Percentiles rank a stretch among this genome's conserved stretches.
Evolutionary conservation across 92 coral and sea anemone genomes (phyloP).

Genomic region (Phenganax marumi): DNA sequence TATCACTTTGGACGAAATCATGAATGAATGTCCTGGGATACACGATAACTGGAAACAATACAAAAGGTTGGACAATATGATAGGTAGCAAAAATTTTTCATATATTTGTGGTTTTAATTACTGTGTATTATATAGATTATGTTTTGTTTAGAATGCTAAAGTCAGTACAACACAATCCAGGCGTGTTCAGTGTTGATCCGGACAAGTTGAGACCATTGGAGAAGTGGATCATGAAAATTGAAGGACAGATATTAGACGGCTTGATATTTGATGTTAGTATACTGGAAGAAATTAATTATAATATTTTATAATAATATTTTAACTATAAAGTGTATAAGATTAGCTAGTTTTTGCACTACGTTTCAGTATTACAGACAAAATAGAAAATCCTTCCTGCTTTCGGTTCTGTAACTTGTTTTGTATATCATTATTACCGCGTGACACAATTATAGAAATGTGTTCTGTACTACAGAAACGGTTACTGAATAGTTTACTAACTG

Average conservation of each 20-base stretch:
- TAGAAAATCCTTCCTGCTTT: too few relatives aligned
- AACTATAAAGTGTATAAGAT: too few relatives aligned
- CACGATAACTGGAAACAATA: constrained; percentile 94
- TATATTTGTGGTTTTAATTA: background rate
- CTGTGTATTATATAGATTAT: background rate
- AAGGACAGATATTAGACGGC: constrained; percentile 95
- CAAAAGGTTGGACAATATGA: constrained; percentile 60
- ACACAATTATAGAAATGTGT: too few relatives aligned
- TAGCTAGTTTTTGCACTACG: too few relatives aligned
- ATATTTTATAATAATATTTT: background rate
- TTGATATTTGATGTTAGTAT: constrained; percentile 63
- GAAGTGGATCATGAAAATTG: constrained; percentile 86
- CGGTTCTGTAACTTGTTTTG: too few relatives aligned
- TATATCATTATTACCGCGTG: too few relatives aligned
- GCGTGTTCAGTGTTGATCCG: constrained; percentile 86
- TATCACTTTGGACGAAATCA: constrained; percentile 83
- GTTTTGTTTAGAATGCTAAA: constrained; percentile 71
- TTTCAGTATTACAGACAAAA: too few relatives aligned
- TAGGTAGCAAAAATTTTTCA: background rate
- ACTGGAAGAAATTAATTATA: background rate
- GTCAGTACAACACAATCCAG: constrained; percentile 87
- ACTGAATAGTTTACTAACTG: too few relatives aligned
- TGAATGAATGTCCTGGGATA: constrained; percentile 86
- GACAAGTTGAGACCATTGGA: constrained; percentile 89
- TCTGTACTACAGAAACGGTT: too few relatives aligned